Evolutionary conservation across 2,888 invertebrate species (phyloP), one percentile per base, ranked within the genome.

Genomic region (Julus scanicus): DNA sequence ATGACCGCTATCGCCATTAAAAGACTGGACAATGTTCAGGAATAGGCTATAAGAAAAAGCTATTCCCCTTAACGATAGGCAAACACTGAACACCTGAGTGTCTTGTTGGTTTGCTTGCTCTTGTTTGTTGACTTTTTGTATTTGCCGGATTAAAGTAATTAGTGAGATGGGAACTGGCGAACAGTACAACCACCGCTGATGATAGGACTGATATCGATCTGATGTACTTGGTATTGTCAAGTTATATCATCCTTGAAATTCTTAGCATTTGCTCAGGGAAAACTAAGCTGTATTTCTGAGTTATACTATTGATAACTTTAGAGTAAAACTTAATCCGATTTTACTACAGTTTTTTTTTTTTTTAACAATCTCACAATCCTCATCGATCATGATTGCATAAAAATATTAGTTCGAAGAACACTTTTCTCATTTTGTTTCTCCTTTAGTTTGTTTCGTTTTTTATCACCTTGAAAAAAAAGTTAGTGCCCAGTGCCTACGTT

Each of bases 1-100:
- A 80, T 13, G 80, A 37, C 37, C 37, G 13, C 29, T 37, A 9
- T 29, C 80, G 37, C 80, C 80, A 80, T 80, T 37, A 8, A 0
- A 29, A 37, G 80, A 29, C 37, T 20, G 20, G 29, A 37, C 80
- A 71, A 71, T 71, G 29, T 71, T 20, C 9, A 4, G 9, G 17
- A 37, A 80, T 37, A 4, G 80, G 37, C 11, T 29, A 37, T 80
- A 80, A 80, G 80, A 80, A 80, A 80, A 37, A 20, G 44, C 80
- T 11, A 80, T 80, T 80, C 80, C 37, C 80, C 80, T 20, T 80
- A 80, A 80, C 80, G 80, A 80, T 80, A 80, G 80, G 80, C 80
- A 80, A 80, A 80, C 80, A 80, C 80, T 80, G 80, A 3, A 13
- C 80, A 80, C 80, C 80, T 80, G 80, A 11, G 37, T 80, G 80